Evolutionary conservation across 2,888 invertebrate species (phyloP).

Genomic region (Anagyrus pseudococci): DNA sequence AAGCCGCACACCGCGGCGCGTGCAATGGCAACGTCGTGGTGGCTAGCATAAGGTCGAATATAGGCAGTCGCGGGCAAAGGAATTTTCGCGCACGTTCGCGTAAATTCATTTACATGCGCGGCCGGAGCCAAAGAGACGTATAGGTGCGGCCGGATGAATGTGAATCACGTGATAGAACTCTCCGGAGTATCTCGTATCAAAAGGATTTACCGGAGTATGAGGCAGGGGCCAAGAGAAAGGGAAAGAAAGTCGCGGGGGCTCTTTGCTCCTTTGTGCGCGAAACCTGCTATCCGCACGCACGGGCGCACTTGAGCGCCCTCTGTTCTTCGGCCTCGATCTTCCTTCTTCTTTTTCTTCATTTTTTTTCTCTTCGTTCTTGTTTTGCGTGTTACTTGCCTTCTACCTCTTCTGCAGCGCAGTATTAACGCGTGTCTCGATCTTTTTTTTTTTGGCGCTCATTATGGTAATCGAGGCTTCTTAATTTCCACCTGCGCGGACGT

Average conservation of each 20-base stretch:
- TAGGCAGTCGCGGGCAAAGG: neutral
- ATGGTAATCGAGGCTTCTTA: no score
- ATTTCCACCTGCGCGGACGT: no score
- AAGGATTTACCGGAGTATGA: neutral
- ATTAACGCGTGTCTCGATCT: no score
- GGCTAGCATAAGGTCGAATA: no score
- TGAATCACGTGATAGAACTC: constrained; percentile 4
- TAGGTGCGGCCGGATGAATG: constrained; percentile 5
- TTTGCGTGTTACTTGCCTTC: no score
- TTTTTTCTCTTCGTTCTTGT: no score
- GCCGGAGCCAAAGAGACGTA: neutral
- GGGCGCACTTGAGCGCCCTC: constrained; percentile 10
- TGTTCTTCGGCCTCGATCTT: constrained; percentile 8
- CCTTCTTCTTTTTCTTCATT: no score
- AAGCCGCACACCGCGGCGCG: no score
- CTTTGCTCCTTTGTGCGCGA: constrained; percentile 17
- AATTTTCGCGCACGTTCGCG: constrained; percentile 17
- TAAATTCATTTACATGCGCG: constrained; percentile 22
- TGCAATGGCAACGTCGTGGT: no score
- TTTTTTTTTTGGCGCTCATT: no score
- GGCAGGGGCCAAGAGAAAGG: neutral
- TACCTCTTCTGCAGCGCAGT: no score
- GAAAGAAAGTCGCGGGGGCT: neutral
- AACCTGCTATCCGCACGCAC: constrained; percentile 35
- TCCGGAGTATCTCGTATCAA: constrained; percentile 15